Evolutionary conservation across 1,140 invertebrate species (phyloP), one percentile per base, ranked within the genome.

Genomic region (Lethrus apterus): DNA sequence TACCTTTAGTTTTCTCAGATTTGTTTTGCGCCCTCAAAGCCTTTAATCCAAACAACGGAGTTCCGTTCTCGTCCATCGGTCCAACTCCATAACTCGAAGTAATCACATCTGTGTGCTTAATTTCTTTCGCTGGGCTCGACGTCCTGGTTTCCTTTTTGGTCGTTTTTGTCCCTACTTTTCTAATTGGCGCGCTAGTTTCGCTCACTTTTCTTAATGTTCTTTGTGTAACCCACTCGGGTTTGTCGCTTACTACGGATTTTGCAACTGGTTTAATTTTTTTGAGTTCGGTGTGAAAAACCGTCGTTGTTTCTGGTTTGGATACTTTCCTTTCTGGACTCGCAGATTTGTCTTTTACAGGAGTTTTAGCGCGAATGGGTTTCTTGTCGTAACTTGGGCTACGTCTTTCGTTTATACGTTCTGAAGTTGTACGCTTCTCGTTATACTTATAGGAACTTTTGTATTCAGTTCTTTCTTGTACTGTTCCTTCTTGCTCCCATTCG

Each of bases 71-170:
- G 60, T 87, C 84, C 3, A 82, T 81, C 26, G 86, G 86, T 2
- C 84, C 84, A 2, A 85, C 79, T 1, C 86, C 85, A 62, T 89
- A 89, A 60, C 84, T 83, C 1, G 85, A 86, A 4, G 81, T 85
- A 32, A 88, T 81, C 21, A 77, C 75, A 62, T 83, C 79, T 3
- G 70, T 73, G 4, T 60, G 58, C 1, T 52, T 48, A 45, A 67
- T 66, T 15, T 56, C 52, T 44, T 54, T 60, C 9, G 47, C 34
- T 20, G 50, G 15, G 7, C 40, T 55, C 1, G 21, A 29, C 3
- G 34, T 46, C 3, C 26, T 24, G 48, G 59, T 61, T 29, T 54
- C 59, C 24, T 55, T 57, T 4, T 46, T 50, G 19, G 43, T 51
- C 4, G 48, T 44, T 1, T 48, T 31, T 7, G 47, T 35, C 7